Evolutionary conservation across 37 sponge, comb jelly and placozoan species (phyloP), one percentile per base, ranked within the genome.

Genomic region (Mnemiopsis leidyi): DNA sequence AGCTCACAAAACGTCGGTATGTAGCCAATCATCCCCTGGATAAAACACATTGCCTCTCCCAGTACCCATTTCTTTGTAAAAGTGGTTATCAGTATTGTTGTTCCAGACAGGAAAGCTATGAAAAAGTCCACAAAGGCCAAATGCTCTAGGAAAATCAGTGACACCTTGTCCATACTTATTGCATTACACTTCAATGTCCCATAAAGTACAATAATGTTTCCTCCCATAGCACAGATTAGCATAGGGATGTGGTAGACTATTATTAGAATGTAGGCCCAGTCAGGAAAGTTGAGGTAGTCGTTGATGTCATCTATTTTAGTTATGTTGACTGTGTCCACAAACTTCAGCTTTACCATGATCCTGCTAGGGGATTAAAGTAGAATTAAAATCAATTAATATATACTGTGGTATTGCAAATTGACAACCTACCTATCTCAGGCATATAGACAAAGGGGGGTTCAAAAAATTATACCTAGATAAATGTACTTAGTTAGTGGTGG

Each of bases 101-200:
- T 71, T 13, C 75, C 75, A 28, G 75, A 71, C 30, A 71, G n/a
- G 75, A 71, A 71, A 25, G 75, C 75, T n/a, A 71, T 71, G 30
- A 71, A 29, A 25, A 71, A 71, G 30, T 71, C 75, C 5, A 28
- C 30, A 28, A 71, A 71, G 5, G 75, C 75, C 75, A 71, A 25
- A 71, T 71, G 75, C 20, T 71, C 75, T 25, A 71, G 75, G n/a
- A 71, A 71, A 25, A 71, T 71, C n/a, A 71, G 75, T 29, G 75
- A 71, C 30, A 71, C 75, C 25, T n/a, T 29, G 20, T 71, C 75
- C 75, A 71, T 71, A 25, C 75, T 71, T n/a, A 71, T 71, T 71
- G 75, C 75, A 25, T 71, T 71, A 28, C 5, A 71, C 30, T 71
- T 71, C 30, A 71, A 28, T n/a, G 75, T 71, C 30, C 75, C 75